Evolutionary conservation across 2,113 vertebrate genomes (phyloP).

Genomic region (Limanda limanda): DNA sequence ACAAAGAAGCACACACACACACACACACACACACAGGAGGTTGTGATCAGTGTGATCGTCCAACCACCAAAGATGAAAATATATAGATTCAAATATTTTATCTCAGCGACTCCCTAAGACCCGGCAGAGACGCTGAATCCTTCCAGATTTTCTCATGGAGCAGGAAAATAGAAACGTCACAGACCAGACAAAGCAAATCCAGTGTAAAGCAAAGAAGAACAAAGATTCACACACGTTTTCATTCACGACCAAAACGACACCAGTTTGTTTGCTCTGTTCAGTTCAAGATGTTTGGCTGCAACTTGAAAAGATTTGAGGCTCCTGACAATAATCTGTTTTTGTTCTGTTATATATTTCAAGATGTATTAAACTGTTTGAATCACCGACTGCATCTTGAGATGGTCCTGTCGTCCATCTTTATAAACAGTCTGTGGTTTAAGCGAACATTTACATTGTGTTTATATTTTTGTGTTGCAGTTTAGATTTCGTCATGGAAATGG

Average conservation of each 20-base stretch:
- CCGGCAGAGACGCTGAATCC: slow-evolving; percentile 1
- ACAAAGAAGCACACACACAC: slow-evolving; percentile 16
- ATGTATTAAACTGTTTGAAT: slow-evolving; percentile 4
- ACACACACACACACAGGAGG: slow-evolving; percentile 3
- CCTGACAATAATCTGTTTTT: slow-evolving; percentile 18
- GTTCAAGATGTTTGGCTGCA: slow-evolving; percentile 20
- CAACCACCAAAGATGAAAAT: slow-evolving; percentile 61
- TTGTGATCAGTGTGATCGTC: background rate
- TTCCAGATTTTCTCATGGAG: slow-evolving; percentile 3
- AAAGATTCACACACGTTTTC: background rate
- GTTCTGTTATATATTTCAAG: background rate
- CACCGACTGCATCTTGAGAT: background rate
- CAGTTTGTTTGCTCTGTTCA: slow-evolving; percentile 20
- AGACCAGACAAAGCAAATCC: slow-evolving; percentile 20
- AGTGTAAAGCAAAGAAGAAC: slow-evolving; percentile 19
- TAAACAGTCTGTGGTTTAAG: no score
- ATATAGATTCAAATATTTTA: slow-evolving; percentile 20
- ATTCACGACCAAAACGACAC: slow-evolving; percentile 8
- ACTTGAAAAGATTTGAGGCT: slow-evolving; percentile 37
- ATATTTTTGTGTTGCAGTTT: background rate
- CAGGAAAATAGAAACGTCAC: slow-evolving; percentile 9
- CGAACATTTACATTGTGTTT: no score
- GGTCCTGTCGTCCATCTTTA: no score
- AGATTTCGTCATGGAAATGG: background rate
- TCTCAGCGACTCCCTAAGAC: slow-evolving; percentile 7